Evolutionary conservation across 2,888 invertebrate species (phyloP).

Genomic region (Amphimallon solstitiale): DNA sequence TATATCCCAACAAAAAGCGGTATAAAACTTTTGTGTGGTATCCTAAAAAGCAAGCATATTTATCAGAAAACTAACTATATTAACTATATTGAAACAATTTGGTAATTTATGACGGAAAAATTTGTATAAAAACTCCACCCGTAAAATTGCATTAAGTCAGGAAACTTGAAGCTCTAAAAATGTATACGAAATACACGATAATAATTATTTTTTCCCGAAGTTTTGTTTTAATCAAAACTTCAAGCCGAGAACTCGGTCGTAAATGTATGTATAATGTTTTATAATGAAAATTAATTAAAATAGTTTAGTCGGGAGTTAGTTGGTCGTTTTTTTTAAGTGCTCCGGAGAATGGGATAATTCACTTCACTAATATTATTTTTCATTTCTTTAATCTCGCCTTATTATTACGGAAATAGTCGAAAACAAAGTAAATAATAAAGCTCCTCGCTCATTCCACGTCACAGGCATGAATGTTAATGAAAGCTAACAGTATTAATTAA

Average conservation of each 20-base stretch:
- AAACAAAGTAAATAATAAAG: slow-evolving; percentile 50
- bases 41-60: no score
- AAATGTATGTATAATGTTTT: slow-evolving; percentile 36
- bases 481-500: slow-evolving; percentile 52
- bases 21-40: no score
- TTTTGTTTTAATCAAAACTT: slow-evolving; percentile 32
- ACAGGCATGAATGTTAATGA: slow-evolving; percentile 51
- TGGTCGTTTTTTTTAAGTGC: slow-evolving; percentile 19
- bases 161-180: neutral
- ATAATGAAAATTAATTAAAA: slow-evolving; percentile 39
- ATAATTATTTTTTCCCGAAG: slow-evolving; percentile 19
- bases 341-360: slow-evolving; percentile 12
- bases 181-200: slow-evolving; percentile 8
- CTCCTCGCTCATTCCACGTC: slow-evolving; percentile 21
- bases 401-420: slow-evolving; percentile 43
- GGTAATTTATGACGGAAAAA: no score
- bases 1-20: no score
- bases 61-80: no score
- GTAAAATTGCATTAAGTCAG: slow-evolving; percentile 24
- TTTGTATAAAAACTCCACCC: neutral
- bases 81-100: no score
- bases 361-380: slow-evolving; percentile 41
- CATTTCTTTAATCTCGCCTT: slow-evolving; percentile 41
- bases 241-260: slow-evolving; percentile 5
- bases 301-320: slow-evolving; percentile 31